Evolutionary conservation across 1,140 invertebrate species (phyloP).

Genomic region (Drusus annulatus): DNA sequence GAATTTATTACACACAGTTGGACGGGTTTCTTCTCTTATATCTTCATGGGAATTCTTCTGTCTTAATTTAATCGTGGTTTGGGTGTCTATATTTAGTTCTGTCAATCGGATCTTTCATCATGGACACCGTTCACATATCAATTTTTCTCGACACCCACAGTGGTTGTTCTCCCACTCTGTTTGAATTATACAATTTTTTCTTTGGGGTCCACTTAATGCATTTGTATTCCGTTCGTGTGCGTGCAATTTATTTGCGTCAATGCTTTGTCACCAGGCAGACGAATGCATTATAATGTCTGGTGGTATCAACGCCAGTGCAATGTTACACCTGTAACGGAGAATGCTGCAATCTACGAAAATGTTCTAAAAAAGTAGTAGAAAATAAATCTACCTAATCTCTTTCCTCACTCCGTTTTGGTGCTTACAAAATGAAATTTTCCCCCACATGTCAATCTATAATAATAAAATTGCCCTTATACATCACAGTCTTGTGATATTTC

Average conservation of each 20-base stretch:
- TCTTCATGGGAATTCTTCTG: too few relatives aligned
- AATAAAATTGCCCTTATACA: too few relatives aligned
- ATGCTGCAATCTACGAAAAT: too few relatives aligned
- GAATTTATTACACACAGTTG: too few relatives aligned
- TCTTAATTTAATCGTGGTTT: too few relatives aligned
- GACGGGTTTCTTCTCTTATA: too few relatives aligned
- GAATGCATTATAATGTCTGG: conserved; percentile 35
- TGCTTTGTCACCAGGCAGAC: conserved; percentile 45
- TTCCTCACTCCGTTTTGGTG: too few relatives aligned
- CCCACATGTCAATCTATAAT: too few relatives aligned
- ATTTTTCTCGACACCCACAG: not conserved
- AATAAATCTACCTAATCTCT: too few relatives aligned
- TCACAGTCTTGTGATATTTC: too few relatives aligned
- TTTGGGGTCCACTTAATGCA: not conserved
- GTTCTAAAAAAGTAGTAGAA: too few relatives aligned
- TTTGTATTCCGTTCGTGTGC: conserved; percentile 46
- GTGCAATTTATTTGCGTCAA: conserved; percentile 54
- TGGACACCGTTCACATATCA: not conserved
- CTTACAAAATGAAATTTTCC: too few relatives aligned
- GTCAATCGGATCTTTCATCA: not conserved
- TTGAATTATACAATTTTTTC: conserved; percentile 6
- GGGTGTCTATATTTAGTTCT: not conserved
- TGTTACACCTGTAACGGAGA: not conserved
- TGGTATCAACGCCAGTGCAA: not conserved
- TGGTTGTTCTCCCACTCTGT: not conserved